Conservation (phyloP, 2,113 vertebrate species). For the Taxidea taxus region DNA sequence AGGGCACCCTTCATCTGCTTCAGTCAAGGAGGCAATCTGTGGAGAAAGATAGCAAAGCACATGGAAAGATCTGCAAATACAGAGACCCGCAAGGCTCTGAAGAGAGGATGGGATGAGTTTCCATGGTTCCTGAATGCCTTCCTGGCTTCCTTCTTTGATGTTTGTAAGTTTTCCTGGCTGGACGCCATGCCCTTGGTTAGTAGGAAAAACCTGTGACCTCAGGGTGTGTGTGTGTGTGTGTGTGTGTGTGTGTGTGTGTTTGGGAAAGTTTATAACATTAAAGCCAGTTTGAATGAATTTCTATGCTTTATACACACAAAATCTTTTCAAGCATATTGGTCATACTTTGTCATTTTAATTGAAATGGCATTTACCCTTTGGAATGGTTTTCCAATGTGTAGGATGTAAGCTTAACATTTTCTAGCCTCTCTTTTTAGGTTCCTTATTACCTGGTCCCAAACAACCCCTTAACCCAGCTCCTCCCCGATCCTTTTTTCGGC, state of each 20-base stretch:
- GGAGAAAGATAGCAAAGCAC: neutral
- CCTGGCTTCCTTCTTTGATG: neutral
- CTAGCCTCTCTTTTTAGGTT: neutral
- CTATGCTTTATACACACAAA: neutral
- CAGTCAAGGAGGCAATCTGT: neutral
- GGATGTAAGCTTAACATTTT: neutral
- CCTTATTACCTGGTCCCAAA: neutral
- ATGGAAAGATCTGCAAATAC: neutral
- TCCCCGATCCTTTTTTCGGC: neutral
- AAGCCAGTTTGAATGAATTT: neutral
- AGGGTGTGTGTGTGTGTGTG: neutral
- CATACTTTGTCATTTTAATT: neutral
- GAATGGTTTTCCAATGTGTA: neutral
- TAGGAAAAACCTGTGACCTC: neutral
- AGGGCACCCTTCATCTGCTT: too few species aligned
- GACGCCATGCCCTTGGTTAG: fast-evolving
- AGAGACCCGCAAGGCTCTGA: neutral
- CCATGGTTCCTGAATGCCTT: neutral
- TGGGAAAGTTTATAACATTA: neutral
- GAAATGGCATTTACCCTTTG: neutral
- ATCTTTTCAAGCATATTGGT: neutral
- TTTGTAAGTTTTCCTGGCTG: neutral
- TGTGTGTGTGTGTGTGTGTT: neutral
- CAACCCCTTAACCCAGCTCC: fast-evolving
- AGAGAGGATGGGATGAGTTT: neutral